A percentile compares a stretch with the other conserved stretches of the same genome.
These are phyloP conservation scores for Ceramica pisi DNA, from an alignment of 2,888 invertebrate genomes.

Conservation along the genomic window DNA sequence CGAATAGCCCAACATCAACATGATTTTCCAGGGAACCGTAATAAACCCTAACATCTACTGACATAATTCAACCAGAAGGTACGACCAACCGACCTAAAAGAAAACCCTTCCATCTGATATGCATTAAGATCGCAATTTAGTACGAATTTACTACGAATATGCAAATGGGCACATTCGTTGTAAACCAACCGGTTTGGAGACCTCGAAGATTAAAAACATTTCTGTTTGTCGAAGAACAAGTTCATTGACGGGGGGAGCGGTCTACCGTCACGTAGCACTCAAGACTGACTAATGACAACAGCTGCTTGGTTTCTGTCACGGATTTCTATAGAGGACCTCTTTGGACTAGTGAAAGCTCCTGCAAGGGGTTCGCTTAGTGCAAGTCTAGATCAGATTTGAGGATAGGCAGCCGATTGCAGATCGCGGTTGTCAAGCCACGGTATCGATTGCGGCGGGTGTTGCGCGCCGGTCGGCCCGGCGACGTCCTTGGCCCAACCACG, in stretches of 20 bases:
- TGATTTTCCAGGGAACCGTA: slow-evolving; percentile 56
- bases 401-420: slow-evolving; percentile 70
- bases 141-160: slow-evolving; percentile 47
- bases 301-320: not conserved
- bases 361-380: slow-evolving; percentile 4
- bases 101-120: slow-evolving; percentile 43
- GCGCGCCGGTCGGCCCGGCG: slow-evolving; percentile 88
- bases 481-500: slow-evolving; percentile 88
- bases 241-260: slow-evolving; percentile 23
- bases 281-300: slow-evolving; percentile 2
- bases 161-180: slow-evolving; percentile 31
- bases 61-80: slow-evolving; percentile 43
- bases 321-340: not conserved
- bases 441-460: slow-evolving; percentile 88
- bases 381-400: slow-evolving; percentile 45
- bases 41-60: slow-evolving; percentile 52
- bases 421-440: slow-evolving; percentile 75
- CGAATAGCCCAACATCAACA: slow-evolving; percentile 58
- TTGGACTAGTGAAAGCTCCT: not conserved
- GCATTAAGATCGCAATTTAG: slow-evolving; percentile 37
- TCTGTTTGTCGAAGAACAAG: slow-evolving; percentile 29
- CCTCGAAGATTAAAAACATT: slow-evolving; percentile 23
- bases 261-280: slow-evolving; percentile 13
- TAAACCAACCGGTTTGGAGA: slow-evolving; percentile 40
- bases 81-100: slow-evolving; percentile 7